Evolutionary conservation across 2,113 vertebrate species (phyloP), one percentile per base, ranked within the genome.

Genomic region (Hiodon alosoides): DNA sequence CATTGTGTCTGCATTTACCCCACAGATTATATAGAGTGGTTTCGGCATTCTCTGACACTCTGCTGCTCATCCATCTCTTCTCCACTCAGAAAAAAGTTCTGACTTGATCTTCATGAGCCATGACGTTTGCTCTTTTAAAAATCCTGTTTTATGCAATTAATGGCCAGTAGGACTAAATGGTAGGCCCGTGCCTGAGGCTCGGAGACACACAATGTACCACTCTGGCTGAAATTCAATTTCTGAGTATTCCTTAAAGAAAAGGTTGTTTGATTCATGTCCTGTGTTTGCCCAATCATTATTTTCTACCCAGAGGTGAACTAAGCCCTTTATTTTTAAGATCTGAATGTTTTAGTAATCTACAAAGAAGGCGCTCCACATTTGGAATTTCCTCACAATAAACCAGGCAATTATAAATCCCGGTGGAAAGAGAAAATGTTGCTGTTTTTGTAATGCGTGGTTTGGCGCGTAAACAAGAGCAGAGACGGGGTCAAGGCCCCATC

Each of bases 211-310:
- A 50, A 7, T 52, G 48, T 4, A 1, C 46, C 8, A n/a, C 14
- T 13, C 4, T 59, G 13, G 4, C 3, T 14, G 14, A 58, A 46
- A 51, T 17, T 65, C 31, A 47, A 59, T 68, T 59, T 53, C 54
- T 55, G 67, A 16, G 2, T 5, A 16, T 67, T 74, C 64, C 17
- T 14, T 51, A 74, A 67, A 75, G 53, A 51, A 68, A 68, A 58
- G 64, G 13, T 5, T 47, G 53, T 48, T 54, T 67, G 62, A 58
- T 67, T n/a, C 47, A 74, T 67, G 57, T 67, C 58, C 52, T 53
- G 62, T 58, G 58, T 48, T 65, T 52, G 16, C 17, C 5, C 31
- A 58, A 57, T 74, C 52, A 74, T 75, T 75, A 75, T 75, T 55
- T 54, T 46, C 13, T 51, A 16, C 13, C 64, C 65, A 50, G 46